phyloP scores from a whole-genome alignment of 1,140 invertebrate genomes.

The Babylonia areolata region DNA sequence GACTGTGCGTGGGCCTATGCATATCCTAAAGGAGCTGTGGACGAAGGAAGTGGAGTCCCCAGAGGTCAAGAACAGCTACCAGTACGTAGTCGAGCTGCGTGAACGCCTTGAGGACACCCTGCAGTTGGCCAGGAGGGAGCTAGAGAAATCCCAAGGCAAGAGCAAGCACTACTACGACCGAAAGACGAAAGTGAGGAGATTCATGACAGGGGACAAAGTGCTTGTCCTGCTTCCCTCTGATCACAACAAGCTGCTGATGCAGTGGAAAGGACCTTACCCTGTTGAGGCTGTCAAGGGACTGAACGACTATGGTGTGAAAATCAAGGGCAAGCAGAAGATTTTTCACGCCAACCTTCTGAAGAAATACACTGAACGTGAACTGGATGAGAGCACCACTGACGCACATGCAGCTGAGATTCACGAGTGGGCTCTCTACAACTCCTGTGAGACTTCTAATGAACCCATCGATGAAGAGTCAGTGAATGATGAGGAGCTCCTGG shows the following conservation, averaged over 20 bases:
- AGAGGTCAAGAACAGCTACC: conserved; percentile 55
- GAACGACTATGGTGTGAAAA: conserved; percentile 39
- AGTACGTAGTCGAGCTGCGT: conserved; percentile 51
- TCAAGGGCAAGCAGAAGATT: conserved; percentile 28
- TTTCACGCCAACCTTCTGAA: conserved; percentile 47
- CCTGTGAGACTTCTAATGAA: not conserved
- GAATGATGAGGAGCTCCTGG: not conserved
- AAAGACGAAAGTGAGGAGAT: conserved; percentile 1
- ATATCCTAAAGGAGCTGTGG: conserved; percentile 57
- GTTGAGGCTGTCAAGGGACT: conserved; percentile 11
- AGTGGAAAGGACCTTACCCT: conserved; percentile 29
- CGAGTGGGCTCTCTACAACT: not conserved
- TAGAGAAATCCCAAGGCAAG: conserved; percentile 9
- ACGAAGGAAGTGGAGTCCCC: conserved; percentile 42
- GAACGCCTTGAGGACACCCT: conserved; percentile 39
- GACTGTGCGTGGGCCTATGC: conserved; percentile 53
- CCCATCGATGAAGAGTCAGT: not conserved
- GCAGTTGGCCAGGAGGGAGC: conserved; percentile 33
- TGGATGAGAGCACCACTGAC: no score
- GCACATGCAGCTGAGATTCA: not conserved
- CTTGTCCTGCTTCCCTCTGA: conserved; percentile 24
- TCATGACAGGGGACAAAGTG: conserved; percentile 34
- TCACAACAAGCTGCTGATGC: conserved; percentile 38
- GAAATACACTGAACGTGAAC: conserved; percentile 40
- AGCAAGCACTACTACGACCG: conserved; percentile 26